phyloP scores from a whole-genome alignment of 2,797 vertebrate species.

The Anolis apletophallus region DNA sequence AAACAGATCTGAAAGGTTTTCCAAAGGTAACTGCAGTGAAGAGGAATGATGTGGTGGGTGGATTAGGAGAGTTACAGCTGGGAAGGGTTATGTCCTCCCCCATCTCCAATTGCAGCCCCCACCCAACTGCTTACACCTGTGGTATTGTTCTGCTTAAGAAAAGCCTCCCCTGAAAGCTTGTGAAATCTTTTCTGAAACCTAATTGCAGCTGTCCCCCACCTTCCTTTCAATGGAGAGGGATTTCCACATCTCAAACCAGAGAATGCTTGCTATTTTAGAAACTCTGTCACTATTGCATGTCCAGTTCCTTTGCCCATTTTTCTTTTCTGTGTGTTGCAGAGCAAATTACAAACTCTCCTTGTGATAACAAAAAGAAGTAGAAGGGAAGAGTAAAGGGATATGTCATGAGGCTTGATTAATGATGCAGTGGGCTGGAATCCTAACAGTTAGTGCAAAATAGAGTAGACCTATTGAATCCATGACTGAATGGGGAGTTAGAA shows the following conservation, averaged over 20 bases:
- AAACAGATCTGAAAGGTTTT: background rate
- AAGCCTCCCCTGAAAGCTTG: background rate
- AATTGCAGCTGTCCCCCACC: background rate
- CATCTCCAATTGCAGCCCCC: background rate
- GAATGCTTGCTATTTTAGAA: background rate
- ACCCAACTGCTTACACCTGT: background rate
- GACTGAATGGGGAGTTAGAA: too few relatives aligned
- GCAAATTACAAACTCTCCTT: background rate
- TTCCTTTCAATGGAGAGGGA: background rate
- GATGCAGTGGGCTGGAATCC: background rate
- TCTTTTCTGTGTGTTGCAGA: background rate
- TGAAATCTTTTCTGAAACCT: background rate
- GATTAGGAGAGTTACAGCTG: background rate
- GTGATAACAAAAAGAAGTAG: background rate
- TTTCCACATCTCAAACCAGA: background rate
- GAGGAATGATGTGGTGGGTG: background rate
- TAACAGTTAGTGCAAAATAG: too few relatives aligned
- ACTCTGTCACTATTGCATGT: too few relatives aligned
- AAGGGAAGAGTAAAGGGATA: background rate
- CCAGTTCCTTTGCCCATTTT: background rate
- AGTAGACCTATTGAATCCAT: too few relatives aligned
- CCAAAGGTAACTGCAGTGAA: background rate
- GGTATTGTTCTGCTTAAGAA: background rate
- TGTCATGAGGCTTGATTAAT: too few relatives aligned
- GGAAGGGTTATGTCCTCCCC: background rate